A percentile compares a stretch with the other conserved stretches of the same genome.
Evolutionary conservation across 2,797 vertebrate species (phyloP).

Genomic region (Distichodus sexfasciatus): DNA sequence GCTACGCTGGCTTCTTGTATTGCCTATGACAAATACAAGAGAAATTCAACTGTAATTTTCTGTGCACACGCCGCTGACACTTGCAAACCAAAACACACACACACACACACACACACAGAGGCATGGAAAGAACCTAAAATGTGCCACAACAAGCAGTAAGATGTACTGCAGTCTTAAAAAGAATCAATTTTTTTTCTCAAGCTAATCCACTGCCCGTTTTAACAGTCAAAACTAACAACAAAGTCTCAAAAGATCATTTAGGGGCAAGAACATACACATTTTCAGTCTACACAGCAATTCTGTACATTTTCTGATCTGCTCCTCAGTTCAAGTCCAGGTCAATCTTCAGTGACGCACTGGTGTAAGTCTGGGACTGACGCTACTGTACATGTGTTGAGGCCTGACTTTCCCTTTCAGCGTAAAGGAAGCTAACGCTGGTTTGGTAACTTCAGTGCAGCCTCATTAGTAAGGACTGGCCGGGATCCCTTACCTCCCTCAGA

Average conservation of each 20-base stretch:
- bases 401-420: slow-evolving; percentile 16
- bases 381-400: background rate
- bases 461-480: slow-evolving; percentile 49
- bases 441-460: slow-evolving; percentile 30
- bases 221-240: too few species aligned
- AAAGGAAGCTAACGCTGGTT: slow-evolving; percentile 16
- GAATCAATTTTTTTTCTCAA: background rate
- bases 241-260: too few species aligned
- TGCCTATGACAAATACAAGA: slow-evolving; percentile 74
- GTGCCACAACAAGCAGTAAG: slow-evolving; percentile 26
- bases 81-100: slow-evolving; percentile 23
- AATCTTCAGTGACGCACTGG: background rate
- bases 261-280: too few species aligned
- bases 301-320: background rate
- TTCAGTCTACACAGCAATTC: background rate
- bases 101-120: background rate
- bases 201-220: slow-evolving; percentile 1
- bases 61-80: slow-evolving; percentile 16
- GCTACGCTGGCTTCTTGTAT: slow-evolving; percentile 69
- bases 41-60: slow-evolving; percentile 63
- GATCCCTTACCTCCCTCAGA: slow-evolving; percentile 64
- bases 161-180: background rate
- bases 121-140: slow-evolving; percentile 7
- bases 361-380: background rate
- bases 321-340: background rate